Conservation (phyloP, 2,113 vertebrate genomes). For the Haemorhous mexicanus region DNA sequence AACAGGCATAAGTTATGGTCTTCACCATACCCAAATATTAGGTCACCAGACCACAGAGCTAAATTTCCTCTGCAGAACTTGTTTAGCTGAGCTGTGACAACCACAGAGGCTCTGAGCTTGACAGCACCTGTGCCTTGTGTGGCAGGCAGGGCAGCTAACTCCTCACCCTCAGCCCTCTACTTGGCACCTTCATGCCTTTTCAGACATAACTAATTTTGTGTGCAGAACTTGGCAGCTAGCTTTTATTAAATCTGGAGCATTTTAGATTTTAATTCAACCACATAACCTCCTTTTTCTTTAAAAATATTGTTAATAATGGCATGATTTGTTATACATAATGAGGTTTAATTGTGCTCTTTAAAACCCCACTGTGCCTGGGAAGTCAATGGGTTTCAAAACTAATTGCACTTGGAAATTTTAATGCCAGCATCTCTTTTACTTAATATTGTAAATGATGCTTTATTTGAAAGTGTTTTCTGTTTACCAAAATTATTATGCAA, state of each 20-base stretch:
- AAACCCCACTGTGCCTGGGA: background rate
- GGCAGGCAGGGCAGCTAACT: background rate
- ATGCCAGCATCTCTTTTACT: background rate
- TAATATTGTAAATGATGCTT: background rate
- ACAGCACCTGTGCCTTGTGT: background rate
- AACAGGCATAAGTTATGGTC: background rate
- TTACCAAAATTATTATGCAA: constrained; percentile 16
- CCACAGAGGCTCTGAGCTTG: background rate
- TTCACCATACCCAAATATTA: background rate
- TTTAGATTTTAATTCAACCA: background rate
- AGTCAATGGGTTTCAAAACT: background rate
- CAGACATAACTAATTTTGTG: background rate
- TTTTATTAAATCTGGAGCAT: background rate
- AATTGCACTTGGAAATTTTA: background rate
- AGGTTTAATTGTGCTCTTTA: constrained; percentile 28
- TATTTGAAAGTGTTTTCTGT: constrained; percentile 15
- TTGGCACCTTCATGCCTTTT: background rate
- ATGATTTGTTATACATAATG: constrained; percentile 2
- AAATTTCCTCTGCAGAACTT: background rate
- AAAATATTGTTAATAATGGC: background rate
- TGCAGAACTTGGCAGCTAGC: background rate
- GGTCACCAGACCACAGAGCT: background rate
- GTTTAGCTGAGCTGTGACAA: background rate
- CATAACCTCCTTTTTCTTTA: background rate
- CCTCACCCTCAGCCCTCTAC: background rate